Base-by-base conservation (phyloP, 2,888 invertebrate species). In the Orthosia gracilis region DNA sequence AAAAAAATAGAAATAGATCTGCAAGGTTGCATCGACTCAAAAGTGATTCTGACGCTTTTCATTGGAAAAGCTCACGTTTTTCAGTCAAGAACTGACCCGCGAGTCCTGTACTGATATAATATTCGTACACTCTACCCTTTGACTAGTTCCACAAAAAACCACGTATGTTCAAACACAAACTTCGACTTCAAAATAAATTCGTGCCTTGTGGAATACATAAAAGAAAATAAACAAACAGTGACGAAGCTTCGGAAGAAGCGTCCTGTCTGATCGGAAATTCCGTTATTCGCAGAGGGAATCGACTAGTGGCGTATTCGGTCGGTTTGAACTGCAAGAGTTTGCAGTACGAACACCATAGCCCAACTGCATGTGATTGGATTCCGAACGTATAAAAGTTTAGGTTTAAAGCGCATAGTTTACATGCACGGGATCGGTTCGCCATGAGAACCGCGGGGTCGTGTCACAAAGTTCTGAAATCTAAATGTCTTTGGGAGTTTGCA, bases 221-320 rank as follows among this genome's bases (percentile, higher is more conserved):
- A 88, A 89, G 85, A 86, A 89, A 91, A 91, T 91, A 91, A 91
- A 91, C 91, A 93, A 88, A 87, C 85, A 88, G 78, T 89, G 90
- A 89, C 89, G 89, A 90, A 88, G 89, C 88, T 76, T 88, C 59
- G 78, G 78, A 84, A 86, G 85, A 84, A 85, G 80, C 75, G 78
- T 76, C 84, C 88, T 82, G 88, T 87, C 91, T 93, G 94, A 95
- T 96, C 92, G 93, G 89, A 90, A 93, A 96, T 96, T 96, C 95
- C 86, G 94, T 96, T 95, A 93, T 92, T 90, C 92, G 92, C 93
- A 94, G 90, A 96, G 93, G 91, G 95, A 96, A 95, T 96, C 87
- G 90, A 88, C 90, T 91, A 95, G 94, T 91, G 89, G 90, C 84
- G 88, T 88, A 90, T 89, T 91, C 87, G 83, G 86, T 84, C 84